phyloP scores from a whole-genome alignment of 2,797 vertebrate genomes.

The Labeo calbasu region DNA sequence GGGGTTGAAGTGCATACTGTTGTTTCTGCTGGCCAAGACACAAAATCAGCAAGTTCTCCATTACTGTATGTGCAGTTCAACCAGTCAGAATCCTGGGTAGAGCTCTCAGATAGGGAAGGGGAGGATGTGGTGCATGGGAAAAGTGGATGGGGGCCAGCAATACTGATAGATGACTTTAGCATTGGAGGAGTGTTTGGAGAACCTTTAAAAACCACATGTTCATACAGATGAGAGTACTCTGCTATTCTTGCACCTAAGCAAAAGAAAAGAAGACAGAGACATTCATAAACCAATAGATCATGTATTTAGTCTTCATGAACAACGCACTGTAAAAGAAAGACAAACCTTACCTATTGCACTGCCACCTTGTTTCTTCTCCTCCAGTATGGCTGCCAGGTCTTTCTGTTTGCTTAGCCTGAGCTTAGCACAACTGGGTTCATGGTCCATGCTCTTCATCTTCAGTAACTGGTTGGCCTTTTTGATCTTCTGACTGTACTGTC shows the following conservation, averaged over 20 bases:
- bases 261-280: neutral
- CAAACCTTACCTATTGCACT: conserved; percentile 89
- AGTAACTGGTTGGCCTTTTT: conserved; percentile 96
- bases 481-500: conserved; percentile 98
- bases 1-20: conserved; percentile 64
- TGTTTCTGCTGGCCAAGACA: conserved; percentile 72
- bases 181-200: conserved; percentile 63
- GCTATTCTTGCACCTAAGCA: conserved; percentile 92
- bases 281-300: neutral
- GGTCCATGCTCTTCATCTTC: conserved; percentile 90
- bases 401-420: conserved; percentile 80
- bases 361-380: conserved; percentile 97
- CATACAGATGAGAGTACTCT: conserved; percentile 96
- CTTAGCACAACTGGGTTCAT: conserved; percentile 81
- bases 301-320: neutral
- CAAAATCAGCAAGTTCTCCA: conserved; percentile 86
- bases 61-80: conserved; percentile 91
- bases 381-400: conserved; percentile 92
- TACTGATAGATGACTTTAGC: conserved; percentile 54
- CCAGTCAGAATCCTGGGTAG: conserved; percentile 83
- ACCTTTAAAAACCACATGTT: conserved; percentile 92
- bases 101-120: conserved; percentile 73
- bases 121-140: conserved; percentile 64
- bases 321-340: neutral
- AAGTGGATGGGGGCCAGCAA: conserved; percentile 52